A percentile compares a stretch with the other conserved stretches of the same genome.
Conservation (phyloP, 2,113 vertebrate species). For the Eidolon helvum region DNA sequence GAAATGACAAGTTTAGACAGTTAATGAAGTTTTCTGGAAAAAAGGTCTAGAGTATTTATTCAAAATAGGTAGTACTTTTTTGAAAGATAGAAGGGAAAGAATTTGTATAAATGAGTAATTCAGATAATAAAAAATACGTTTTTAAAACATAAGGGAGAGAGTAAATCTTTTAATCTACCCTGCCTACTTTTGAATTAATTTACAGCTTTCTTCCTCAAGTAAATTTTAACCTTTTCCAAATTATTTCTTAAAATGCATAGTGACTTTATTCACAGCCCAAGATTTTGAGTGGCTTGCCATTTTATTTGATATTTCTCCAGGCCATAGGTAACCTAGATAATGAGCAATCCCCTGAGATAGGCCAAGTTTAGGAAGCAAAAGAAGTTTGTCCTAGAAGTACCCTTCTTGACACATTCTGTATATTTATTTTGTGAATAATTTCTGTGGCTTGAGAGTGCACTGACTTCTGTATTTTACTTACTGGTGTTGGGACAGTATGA, state of each 20-base stretch:
- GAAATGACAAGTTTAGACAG: neutral
- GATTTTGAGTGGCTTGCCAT: neutral
- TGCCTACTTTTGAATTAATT: neutral
- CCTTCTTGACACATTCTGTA: neutral
- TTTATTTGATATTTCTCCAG: constrained; percentile 28
- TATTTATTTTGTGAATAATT: constrained; percentile 32
- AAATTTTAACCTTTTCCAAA: neutral
- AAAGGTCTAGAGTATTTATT: neutral
- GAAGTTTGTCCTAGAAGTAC: neutral
- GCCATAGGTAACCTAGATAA: neutral
- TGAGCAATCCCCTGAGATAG: neutral
- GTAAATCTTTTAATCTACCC: neutral
- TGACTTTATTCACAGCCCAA: neutral
- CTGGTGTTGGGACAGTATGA: neutral
- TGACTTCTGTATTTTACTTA: neutral
- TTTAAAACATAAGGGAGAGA: neutral
- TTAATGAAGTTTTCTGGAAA: neutral
- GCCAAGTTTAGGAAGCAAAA: neutral
- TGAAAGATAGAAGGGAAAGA: neutral
- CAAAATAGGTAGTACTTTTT: neutral
- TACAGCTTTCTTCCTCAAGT: neutral
- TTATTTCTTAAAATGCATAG: neutral
- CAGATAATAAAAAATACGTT: neutral
- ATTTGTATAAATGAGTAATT: neutral
- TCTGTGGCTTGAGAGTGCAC: neutral